Evolutionary conservation across 2,797 vertebrate genomes (phyloP).

Genomic region (Tapirus indicus): DNA sequence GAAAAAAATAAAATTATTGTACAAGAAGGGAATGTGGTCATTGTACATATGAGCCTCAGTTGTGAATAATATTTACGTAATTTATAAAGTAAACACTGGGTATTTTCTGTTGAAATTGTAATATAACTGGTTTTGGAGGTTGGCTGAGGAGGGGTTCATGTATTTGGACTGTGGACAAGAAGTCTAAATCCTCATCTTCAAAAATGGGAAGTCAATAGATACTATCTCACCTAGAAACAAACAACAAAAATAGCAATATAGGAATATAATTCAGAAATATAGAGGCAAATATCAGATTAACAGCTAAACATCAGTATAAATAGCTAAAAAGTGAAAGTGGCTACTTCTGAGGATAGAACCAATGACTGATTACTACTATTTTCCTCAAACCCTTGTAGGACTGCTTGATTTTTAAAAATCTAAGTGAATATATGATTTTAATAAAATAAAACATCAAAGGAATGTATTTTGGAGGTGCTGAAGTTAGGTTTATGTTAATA

Average conservation of each 20-base stretch:
- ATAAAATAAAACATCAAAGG: background rate
- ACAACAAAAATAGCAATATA: fast-evolving
- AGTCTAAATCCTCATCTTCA: background rate
- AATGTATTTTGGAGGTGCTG: background rate
- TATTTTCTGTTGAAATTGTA: background rate
- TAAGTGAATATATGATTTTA: background rate
- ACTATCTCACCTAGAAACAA: background rate
- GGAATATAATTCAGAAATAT: background rate
- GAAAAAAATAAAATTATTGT: background rate
- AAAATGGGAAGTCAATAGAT: fast-evolving
- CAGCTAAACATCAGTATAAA: fast-evolving
- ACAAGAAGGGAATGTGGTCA: fast-evolving
- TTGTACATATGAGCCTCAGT: fast-evolving
- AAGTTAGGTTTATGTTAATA: background rate
- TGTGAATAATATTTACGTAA: background rate
- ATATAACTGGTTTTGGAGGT: too few species aligned
- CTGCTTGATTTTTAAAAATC: background rate
- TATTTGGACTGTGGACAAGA: background rate
- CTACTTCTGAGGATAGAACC: background rate
- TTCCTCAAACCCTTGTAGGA: background rate
- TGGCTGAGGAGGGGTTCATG: fast-evolving
- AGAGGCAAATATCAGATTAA: too few species aligned
- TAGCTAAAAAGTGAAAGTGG: fast-evolving
- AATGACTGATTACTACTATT: fast-evolving
- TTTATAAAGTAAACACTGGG: too few species aligned